Evolutionary conservation across 1,140 invertebrate species (phyloP).

Genomic region (Pseudomyrmex concolor): DNA sequence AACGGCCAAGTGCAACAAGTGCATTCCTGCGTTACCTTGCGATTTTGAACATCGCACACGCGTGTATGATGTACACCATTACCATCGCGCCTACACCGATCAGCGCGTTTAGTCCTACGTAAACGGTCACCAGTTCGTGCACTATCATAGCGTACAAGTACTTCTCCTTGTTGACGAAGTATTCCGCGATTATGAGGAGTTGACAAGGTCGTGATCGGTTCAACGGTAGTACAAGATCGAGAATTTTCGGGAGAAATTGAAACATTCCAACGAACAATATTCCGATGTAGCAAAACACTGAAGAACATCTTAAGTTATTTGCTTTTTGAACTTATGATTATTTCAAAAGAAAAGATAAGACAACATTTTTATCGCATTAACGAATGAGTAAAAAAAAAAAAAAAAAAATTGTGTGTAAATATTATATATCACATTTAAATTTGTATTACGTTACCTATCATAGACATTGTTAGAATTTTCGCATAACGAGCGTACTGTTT

Average conservation of each 20-base stretch:
- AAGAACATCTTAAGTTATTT: not conserved
- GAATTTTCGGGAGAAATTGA: not conserved
- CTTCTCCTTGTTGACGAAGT: constrained; percentile 62
- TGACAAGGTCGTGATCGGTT: not conserved
- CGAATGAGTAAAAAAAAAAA: too few species aligned
- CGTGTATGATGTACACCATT: not conserved
- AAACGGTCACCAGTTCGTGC: not conserved
- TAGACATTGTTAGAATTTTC: not conserved
- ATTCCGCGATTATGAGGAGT: constrained; percentile 17
- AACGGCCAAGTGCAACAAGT: not conserved
- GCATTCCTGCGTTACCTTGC: not conserved
- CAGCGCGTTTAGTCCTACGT: not conserved
- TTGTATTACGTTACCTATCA: constrained; percentile 1
- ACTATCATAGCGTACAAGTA: not conserved
- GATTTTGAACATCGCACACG: not conserved
- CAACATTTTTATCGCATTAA: too few species aligned
- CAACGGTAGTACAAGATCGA: not conserved
- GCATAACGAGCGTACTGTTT: not conserved
- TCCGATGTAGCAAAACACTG: not conserved
- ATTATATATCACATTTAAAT: too few species aligned
- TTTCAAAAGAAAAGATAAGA: too few species aligned
- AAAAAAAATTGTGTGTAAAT: too few species aligned
- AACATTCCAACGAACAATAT: not conserved
- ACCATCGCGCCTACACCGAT: not conserved
- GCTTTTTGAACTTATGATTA: too few species aligned